Evolutionary conservation across 2,888 invertebrate genomes (phyloP), one percentile per base, ranked within the genome.

Genomic region (Microctonus hyperodae): DNA sequence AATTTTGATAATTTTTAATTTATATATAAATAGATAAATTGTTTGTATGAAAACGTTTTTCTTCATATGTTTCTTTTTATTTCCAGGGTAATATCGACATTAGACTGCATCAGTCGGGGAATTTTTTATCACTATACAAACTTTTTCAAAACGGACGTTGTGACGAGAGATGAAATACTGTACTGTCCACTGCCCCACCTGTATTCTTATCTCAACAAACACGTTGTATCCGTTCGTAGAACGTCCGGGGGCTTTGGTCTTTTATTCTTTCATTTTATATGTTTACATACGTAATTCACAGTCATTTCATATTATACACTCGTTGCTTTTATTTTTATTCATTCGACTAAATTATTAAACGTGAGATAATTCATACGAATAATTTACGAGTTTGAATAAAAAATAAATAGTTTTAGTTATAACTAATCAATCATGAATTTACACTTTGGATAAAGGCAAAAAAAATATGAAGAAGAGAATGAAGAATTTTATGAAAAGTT

Each of bases 121-220:
- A 2, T 22, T 37, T n/a, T 33, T 81, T 82, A 82, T 82, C 82
- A 68, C 65, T 78, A 74, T 72, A 73, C 72, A 82, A 82, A 81
- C 77, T 67, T 57, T n/a, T 16, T 40, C 59, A 66, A 73, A 74
- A 72, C 71, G 73, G 72, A 71, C 73, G 71, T 70, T 74, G 70
- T 69, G 70, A 60, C 65, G 74, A 70, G 73, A 79, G 79, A 81
- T 82, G 81, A 82, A 82, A 79, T 78, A 77, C 75, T 70, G 80
- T 79, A 82, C 81, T 82, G 82, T 82, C 81, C 82, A 82, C 77
- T 79, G 77, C 76, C 79, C 76, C 80, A 80, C 81, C 80, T 81
- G 80, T 81, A 69, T 75, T 76, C 80, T 82, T 82, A 82, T 82
- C 81, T 80, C 73, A 75, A 75, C 81, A 82, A 82, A 82, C 80